These are phyloP conservation scores for Dreissena polymorpha DNA, from an alignment of 1,140 invertebrate species.

Conservation along the genomic window DNA sequence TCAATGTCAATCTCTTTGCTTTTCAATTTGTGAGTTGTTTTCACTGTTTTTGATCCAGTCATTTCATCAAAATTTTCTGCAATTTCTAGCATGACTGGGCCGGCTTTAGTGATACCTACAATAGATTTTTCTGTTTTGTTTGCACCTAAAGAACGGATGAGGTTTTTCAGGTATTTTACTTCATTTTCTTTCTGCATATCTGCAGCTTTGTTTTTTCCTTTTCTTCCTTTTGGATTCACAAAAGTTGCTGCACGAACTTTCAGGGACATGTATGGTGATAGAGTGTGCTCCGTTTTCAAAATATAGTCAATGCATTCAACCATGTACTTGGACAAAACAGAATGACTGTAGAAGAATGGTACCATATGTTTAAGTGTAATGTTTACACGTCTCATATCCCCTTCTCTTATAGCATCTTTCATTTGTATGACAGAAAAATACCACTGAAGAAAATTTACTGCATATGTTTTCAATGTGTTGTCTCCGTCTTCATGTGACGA, in stretches of 20 bases:
- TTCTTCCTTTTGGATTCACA: constrained; percentile 41
- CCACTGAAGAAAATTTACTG: neutral
- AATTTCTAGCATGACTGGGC: constrained; percentile 38
- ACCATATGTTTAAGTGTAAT: constrained; percentile 48
- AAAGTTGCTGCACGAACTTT: constrained; percentile 40
- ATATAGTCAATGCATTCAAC: constrained; percentile 59
- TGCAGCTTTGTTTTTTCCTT: constrained; percentile 52
- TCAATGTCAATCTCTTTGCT: neutral
- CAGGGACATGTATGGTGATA: constrained; percentile 5
- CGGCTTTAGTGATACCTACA: constrained; percentile 51
- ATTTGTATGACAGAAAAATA: constrained; percentile 13
- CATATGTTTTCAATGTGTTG: neutral
- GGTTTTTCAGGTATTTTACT: constrained; percentile 45
- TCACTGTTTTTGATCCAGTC: neutral
- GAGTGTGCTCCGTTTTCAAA: constrained; percentile 50
- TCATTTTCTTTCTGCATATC: constrained; percentile 59
- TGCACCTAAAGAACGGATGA: constrained; percentile 48
- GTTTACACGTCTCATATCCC: constrained; percentile 46
- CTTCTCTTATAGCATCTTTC: constrained; percentile 51
- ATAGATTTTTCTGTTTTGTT: constrained; percentile 57
- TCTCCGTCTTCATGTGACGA: too few relatives aligned
- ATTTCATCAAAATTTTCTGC: constrained; percentile 38
- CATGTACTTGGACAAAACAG: constrained; percentile 53
- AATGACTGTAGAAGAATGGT: constrained; percentile 57
- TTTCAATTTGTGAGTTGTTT: constrained; percentile 1